Conservation (phyloP, 2,113 vertebrate genomes). For the Tursiops truncatus region DNA sequence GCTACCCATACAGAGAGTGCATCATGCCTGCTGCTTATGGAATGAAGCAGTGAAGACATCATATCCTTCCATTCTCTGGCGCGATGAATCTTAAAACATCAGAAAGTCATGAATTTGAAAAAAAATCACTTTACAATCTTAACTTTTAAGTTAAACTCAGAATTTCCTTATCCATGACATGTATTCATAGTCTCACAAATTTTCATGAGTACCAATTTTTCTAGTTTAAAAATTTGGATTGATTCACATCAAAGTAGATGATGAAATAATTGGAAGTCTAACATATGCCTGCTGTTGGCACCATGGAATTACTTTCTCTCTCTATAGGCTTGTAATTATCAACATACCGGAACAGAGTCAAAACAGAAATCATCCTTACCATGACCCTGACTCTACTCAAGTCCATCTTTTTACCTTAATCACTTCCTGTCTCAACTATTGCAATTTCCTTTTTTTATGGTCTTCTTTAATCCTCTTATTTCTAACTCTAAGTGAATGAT, state of each 20-base stretch:
- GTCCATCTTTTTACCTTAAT: slow-evolving; percentile 59
- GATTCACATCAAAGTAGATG: background rate
- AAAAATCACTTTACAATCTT: background rate
- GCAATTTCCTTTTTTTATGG: slow-evolving; percentile 65
- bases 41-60: background rate
- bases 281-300: background rate
- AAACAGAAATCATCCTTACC: slow-evolving; percentile 25
- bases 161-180: background rate
- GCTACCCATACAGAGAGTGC: background rate
- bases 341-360: slow-evolving; percentile 42
- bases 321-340: slow-evolving; percentile 32
- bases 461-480: slow-evolving; percentile 56
- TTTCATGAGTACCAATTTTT: background rate
- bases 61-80: background rate
- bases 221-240: slow-evolving; percentile 9
- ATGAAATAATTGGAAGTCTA: slow-evolving; percentile 49
- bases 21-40: background rate
- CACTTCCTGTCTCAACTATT: slow-evolving; percentile 62
- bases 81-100: background rate
- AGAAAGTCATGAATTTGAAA: background rate
- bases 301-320: slow-evolving; percentile 20
- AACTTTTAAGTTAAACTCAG: slow-evolving; percentile 24
- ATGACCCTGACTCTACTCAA: slow-evolving; percentile 48
- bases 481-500: slow-evolving; percentile 50
- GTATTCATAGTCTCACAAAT: background rate